Evolutionary conservation across 92 coral and sea anemone genomes (phyloP).

Genomic region (Porites divaricata): DNA sequence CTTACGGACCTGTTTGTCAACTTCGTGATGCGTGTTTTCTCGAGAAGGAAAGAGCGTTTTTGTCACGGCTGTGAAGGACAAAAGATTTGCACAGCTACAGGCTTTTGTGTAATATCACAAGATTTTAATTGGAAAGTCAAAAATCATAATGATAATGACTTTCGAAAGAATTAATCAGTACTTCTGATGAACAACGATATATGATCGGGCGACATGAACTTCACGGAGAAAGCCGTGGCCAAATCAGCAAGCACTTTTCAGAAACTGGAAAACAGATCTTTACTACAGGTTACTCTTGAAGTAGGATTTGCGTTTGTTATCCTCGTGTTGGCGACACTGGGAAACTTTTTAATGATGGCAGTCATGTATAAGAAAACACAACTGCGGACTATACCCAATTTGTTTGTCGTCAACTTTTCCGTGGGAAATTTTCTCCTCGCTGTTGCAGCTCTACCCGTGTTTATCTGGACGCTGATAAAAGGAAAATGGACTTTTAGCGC

Average conservation of each 20-base stretch:
- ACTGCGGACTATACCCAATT: conserved; percentile 68
- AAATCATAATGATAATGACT: not conserved
- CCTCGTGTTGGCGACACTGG: conserved; percentile 36
- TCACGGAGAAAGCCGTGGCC: not conserved
- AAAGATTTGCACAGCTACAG: not conserved
- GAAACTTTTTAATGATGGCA: conserved; percentile 50
- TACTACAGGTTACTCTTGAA: conserved; percentile 31
- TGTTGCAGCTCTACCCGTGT: conserved; percentile 43
- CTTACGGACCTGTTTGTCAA: not conserved
- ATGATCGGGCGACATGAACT: conserved; percentile 9
- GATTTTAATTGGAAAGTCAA: conserved; percentile 21
- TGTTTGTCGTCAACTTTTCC: conserved; percentile 58
- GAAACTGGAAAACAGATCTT: conserved; percentile 10
- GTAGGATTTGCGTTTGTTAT: conserved; percentile 43
- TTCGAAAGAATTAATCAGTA: not conserved
- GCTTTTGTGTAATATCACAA: not conserved
- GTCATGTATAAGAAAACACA: conserved; percentile 46
- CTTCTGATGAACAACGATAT: not conserved
- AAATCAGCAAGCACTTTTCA: not conserved
- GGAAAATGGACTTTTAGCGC: conserved; percentile 64
- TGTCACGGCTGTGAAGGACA: not conserved
- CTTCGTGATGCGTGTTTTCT: conserved; percentile 1
- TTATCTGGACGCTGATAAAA: conserved; percentile 46
- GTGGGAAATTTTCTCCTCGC: conserved; percentile 62
- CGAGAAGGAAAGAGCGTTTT: not conserved